A percentile compares a stretch with the other conserved stretches of the same genome.
These are phyloP conservation scores for Plebejus melissa DNA, from an alignment of 2,888 invertebrate genomes.

Conservation along the genomic window DNA sequence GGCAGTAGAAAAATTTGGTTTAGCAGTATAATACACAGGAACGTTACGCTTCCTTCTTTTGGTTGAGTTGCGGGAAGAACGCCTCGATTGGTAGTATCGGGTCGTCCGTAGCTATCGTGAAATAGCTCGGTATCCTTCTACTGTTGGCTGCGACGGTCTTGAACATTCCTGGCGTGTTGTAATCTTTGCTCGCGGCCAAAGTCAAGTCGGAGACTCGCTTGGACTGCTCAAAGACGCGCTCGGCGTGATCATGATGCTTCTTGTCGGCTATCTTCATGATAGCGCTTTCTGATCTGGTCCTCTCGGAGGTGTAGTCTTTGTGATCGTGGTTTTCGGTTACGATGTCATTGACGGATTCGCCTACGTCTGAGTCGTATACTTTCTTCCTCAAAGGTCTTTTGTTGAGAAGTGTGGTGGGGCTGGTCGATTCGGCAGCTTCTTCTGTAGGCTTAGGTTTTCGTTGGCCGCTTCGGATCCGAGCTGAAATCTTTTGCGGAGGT, in stretches of 20 bases:
- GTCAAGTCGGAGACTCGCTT: constrained; percentile 86
- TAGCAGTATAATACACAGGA: constrained; percentile 48
- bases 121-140: constrained; percentile 82
- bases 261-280: constrained; percentile 80
- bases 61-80: constrained; percentile 86
- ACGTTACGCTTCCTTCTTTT: constrained; percentile 76
- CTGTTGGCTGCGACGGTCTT: constrained; percentile 82
- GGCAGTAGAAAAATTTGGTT: constrained; percentile 71
- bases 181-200: constrained; percentile 84
- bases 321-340: constrained; percentile 58
- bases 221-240: constrained; percentile 75
- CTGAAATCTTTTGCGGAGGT: constrained; percentile 64
- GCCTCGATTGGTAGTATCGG: constrained; percentile 89
- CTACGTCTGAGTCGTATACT: constrained; percentile 60
- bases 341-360: constrained; percentile 65
- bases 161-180: constrained; percentile 84
- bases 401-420: constrained; percentile 47
- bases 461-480: constrained; percentile 62
- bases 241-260: constrained; percentile 64
- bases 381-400: constrained; percentile 63
- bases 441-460: constrained; percentile 64
- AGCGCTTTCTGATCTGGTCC: constrained; percentile 71
- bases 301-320: constrained; percentile 65
- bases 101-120: constrained; percentile 88
- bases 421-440: constrained; percentile 59